These are phyloP conservation scores for Lysandra bellargus DNA, from an alignment of 2,888 invertebrate genomes.

Conservation along the genomic window DNA sequence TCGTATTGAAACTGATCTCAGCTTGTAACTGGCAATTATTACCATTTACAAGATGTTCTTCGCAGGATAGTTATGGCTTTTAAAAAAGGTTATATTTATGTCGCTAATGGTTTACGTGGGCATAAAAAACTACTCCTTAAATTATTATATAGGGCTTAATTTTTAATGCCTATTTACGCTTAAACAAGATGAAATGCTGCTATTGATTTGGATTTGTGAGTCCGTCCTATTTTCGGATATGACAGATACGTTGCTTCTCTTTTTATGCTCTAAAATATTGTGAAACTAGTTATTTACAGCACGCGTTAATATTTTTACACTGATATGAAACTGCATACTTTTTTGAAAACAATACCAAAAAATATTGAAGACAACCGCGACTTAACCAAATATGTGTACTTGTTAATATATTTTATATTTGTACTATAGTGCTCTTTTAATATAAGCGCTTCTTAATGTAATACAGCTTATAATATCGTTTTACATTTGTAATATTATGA, in stretches of 20 bases:
- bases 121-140: too few species aligned
- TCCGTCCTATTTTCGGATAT: not conserved
- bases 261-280: not conserved
- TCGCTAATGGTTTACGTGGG: too few species aligned
- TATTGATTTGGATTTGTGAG: not conserved
- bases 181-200: not conserved
- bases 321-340: not conserved
- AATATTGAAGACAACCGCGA: slow-evolving; percentile 29
- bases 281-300: not conserved
- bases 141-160: not conserved
- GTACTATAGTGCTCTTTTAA: slow-evolving; percentile 26
- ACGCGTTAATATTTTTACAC: not conserved
- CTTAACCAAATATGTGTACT: slow-evolving; percentile 42
- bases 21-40: slow-evolving; percentile 41
- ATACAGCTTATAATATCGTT: not conserved
- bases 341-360: slow-evolving; percentile 25
- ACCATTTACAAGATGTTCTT: not conserved
- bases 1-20: slow-evolving; percentile 54
- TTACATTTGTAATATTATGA: slow-evolving; percentile 24
- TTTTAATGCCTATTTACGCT: not conserved
- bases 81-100: too few species aligned
- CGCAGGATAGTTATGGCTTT: not conserved
- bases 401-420: slow-evolving; percentile 31
- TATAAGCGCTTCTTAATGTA: slow-evolving; percentile 17
- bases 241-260: not conserved